Evolutionary conservation across 2,113 vertebrate species (phyloP), one percentile per base, ranked within the genome.

Genomic region (Monopterus albus): DNA sequence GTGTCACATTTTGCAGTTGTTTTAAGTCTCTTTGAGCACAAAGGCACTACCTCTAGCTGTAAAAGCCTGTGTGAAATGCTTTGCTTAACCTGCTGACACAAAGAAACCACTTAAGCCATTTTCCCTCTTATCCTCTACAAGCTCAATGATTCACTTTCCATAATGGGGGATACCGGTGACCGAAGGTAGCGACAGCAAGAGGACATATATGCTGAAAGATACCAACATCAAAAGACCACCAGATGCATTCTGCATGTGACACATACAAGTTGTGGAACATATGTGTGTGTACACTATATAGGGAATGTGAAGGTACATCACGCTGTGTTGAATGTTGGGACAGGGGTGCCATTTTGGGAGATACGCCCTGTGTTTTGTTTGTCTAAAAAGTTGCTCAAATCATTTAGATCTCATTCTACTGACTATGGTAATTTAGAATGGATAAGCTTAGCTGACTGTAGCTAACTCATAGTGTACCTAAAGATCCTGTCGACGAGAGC

Each of bases 71-170:
- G 79, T 75, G 75, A 92, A 88, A 89, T 28, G 73, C 65, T 82
- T 82, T 87, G 88, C 83, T 91, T 90, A 90, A 88, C 87, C 88
- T 86, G 86, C 83, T 82, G 88, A 91, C 88, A 91, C 86, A 85
- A 87, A 83, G 70, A 78, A 88, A 89, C 75, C 81, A 89, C 86
- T 90, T 90, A 88, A 90, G 88, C 78, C 33, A 18, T 81, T 90
- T 86, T 82, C 79, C 66, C 78, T 82, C 84, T 89, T 77, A 88
- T 85, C 74, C 47, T 81, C 69, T 74, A 59, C 55, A 47, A 68
- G 69, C 35, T n/a, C 85, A 81, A 73, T 84, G 85, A 84, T 78
- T 89, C 83, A 83, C 78, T 87, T 90, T 90, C 87, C 79, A 85
- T 91, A 88, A 82, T 36, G 74, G 72, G 50, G 73, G 70, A 77